Conservation (phyloP, 1,140 invertebrate genomes). For the Zaprionus davidi region DNA sequence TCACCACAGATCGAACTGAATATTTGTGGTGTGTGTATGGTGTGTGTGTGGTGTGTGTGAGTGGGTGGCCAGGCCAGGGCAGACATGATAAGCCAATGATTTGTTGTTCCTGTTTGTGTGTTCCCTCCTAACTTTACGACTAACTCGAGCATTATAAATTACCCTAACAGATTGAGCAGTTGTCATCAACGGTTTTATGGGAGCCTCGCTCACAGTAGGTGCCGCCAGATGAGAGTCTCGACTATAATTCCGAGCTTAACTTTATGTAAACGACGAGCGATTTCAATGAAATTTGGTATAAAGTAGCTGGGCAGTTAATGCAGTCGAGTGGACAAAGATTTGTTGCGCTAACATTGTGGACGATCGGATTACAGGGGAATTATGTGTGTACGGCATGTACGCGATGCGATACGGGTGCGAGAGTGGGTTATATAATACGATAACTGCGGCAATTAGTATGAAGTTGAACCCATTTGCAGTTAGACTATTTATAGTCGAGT, state of each 20-base stretch:
- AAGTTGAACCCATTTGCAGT: not conserved
- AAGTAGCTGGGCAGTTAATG: not conserved
- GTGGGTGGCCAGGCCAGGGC: slow-evolving; percentile 2
- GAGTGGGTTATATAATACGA: not conserved
- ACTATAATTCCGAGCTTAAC: not conserved
- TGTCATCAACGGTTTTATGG: too few relatives aligned
- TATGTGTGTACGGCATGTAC: not conserved
- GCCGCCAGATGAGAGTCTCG: not conserved
- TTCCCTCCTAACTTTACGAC: slow-evolving; percentile 4
- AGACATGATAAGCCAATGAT: slow-evolving; percentile 27
- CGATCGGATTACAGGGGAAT: not conserved
- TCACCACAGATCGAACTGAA: not conserved
- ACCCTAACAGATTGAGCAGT: too few relatives aligned
- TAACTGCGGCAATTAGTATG: not conserved
- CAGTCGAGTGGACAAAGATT: not conserved
- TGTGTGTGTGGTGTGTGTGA: not conserved
- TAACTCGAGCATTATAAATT: not conserved
- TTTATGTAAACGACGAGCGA: not conserved
- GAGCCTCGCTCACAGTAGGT: too few relatives aligned
- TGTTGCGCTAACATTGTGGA: not conserved
- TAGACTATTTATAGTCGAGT: slow-evolving; percentile 8
- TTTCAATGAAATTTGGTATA: not conserved
- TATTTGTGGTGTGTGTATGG: not conserved
- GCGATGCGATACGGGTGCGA: not conserved
- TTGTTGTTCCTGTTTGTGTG: slow-evolving; percentile 1